A percentile compares a stretch with the other conserved stretches of the same genome.
Conservation (phyloP, 1,140 invertebrate species). For the Lepidurus couesii region DNA sequence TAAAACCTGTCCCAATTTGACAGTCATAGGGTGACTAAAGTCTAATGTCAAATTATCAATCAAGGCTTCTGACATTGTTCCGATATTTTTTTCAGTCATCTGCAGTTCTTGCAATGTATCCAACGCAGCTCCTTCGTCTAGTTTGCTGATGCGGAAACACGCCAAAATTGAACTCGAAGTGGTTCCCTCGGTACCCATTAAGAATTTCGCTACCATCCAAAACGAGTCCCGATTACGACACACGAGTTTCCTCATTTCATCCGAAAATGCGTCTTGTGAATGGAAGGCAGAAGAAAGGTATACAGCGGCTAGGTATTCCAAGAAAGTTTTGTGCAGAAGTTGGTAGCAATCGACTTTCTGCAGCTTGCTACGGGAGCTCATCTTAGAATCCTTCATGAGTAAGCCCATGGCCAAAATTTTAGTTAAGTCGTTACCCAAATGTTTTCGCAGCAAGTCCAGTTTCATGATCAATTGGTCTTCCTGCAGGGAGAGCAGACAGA, state of each 20-base stretch:
- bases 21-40: background rate
- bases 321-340: conserved; percentile 33
- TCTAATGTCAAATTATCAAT: background rate
- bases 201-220: conserved; percentile 7
- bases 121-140: background rate
- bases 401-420: conserved; percentile 14
- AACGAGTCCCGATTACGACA: background rate
- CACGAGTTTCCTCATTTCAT: background rate
- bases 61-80: background rate
- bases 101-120: background rate
- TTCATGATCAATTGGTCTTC: conserved; percentile 8
- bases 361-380: conserved; percentile 20
- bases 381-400: conserved; percentile 19
- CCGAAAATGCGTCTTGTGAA: background rate
- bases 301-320: conserved; percentile 34
- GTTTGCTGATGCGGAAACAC: background rate
- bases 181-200: background rate
- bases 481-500: background rate
- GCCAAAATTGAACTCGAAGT: background rate
- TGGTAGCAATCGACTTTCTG: conserved; percentile 33
- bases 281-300: conserved; percentile 21
- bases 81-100: background rate
- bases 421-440: conserved; percentile 10
- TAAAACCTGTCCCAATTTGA: background rate
- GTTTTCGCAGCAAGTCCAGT: background rate